Percentiles rank a stretch among this genome's conserved stretches.
phyloP scores from a whole-genome alignment of 1,140 invertebrate genomes.

The Saccostrea cuccullata region DNA sequence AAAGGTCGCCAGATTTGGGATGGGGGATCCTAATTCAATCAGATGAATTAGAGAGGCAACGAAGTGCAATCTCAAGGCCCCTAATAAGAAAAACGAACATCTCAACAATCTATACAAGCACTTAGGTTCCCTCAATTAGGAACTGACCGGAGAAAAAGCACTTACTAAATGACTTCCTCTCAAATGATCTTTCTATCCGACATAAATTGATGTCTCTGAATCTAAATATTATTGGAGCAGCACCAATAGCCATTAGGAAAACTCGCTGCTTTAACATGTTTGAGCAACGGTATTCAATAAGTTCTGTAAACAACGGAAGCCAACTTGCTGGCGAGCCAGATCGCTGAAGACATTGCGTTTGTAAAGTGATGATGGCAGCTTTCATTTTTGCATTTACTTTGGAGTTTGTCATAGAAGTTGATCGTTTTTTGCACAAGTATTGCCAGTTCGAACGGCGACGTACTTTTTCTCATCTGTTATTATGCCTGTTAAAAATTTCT shows the following conservation, averaged over 20 bases:
- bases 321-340: too few relatives aligned
- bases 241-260: background rate
- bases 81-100: conserved; percentile 19
- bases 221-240: conserved; percentile 3
- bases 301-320: background rate
- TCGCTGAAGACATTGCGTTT: too few relatives aligned
- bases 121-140: conserved; percentile 23
- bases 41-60: conserved; percentile 31
- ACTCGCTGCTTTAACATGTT: background rate
- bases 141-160: conserved; percentile 19
- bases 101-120: conserved; percentile 11
- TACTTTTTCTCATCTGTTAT: too few relatives aligned
- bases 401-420: too few relatives aligned
- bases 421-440: too few relatives aligned
- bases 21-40: conserved; percentile 32
- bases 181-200: conserved; percentile 8
- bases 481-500: too few relatives aligned
- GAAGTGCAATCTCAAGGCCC: background rate
- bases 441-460: too few relatives aligned
- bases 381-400: too few relatives aligned
- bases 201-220: conserved; percentile 7
- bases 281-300: background rate
- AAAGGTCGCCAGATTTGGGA: conserved; percentile 15
- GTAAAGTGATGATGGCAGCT: too few relatives aligned
- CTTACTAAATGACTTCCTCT: conserved; percentile 15